Evolutionary conservation across 2,888 invertebrate species (phyloP), one percentile per base, ranked within the genome.

Genomic region (Mesorhabditis belari): DNA sequence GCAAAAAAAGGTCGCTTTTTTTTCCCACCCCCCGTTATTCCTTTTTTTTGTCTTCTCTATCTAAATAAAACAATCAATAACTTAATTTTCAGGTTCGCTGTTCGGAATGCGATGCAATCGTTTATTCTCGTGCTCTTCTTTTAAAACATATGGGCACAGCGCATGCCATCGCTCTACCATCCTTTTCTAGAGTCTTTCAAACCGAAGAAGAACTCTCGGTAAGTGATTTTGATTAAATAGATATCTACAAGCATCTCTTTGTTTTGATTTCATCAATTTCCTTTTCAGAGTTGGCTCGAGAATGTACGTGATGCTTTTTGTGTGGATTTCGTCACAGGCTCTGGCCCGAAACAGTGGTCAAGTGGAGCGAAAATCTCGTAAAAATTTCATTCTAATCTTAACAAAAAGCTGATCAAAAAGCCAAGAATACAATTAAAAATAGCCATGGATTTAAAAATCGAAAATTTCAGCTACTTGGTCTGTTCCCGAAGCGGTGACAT

Each of bases 321-420:
- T 3, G 69, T 71, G 9, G 71, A 71, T 35, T 71, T 71, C 49
- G 71, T 71, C 21, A 69, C 69, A 1, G 69, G 68, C 12, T 71
- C 71, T 21, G 71, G 71, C 9, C 67, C 71, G 5, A 71, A 71
- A 49, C 68, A 69, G 53, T 71, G 71, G 71, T 67, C 69, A 12
- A 60, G 66, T 17, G 71, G 71, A 2, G 57, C 69, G 1, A 69
- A 67, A 51, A 60, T 63, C 6, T 6, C 6, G n/a, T 29, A 21
- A 29, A 21, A 29, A 55, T n/a, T n/a, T n/a, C n/a, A n/a, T n/a
- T n/a, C n/a, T 35, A 12, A 12, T 35, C 35, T 9, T 35, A 17
- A 17, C 6, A 35, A 12, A 9, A 17, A 9, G 9, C 6, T 35
- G 9, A 9, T 35, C 6, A 17, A 35, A 9, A 17, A 17, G 17